These are phyloP conservation scores for Odontesthes bonariensis DNA, from an alignment of 2,113 vertebrate species.

Conservation along the genomic window DNA sequence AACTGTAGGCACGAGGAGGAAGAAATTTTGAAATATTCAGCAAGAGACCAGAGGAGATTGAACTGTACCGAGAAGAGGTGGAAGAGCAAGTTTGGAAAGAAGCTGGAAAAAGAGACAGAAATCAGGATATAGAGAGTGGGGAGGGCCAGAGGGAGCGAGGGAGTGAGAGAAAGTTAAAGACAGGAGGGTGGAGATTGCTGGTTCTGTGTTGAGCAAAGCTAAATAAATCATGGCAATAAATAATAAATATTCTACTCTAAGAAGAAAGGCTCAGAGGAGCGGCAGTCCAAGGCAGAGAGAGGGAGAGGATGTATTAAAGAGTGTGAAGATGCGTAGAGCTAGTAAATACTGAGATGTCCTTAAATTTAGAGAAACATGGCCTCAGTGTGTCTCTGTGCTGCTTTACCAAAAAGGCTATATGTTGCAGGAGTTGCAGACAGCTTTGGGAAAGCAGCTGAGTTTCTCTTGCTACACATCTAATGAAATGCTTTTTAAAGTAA, in stretches of 20 bases:
- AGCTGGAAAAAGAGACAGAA: constrained; percentile 21
- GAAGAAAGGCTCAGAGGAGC: constrained; percentile 69
- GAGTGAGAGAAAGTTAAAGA: constrained; percentile 47
- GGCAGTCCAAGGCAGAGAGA: constrained; percentile 38
- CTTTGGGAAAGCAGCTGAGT: constrained; percentile 7
- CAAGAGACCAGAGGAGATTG: constrained; percentile 17
- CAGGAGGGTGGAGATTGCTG: constrained; percentile 68
- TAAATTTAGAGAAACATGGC: constrained; percentile 19
- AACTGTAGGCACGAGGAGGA: background rate
- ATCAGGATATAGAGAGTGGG: constrained; percentile 20
- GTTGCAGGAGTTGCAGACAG: background rate
- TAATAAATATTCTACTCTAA: constrained; percentile 76
- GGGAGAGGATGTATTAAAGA: constrained; percentile 58
- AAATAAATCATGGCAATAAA: constrained; percentile 80
- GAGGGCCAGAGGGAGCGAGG: constrained; percentile 14
- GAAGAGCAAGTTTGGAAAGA: constrained; percentile 29
- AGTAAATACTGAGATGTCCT: constrained; percentile 44
- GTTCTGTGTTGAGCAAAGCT: constrained; percentile 73
- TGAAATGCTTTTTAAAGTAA: constrained; percentile 11
- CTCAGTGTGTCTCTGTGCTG: constrained; percentile 7
- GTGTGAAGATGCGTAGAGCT: constrained; percentile 17
- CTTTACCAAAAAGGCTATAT: background rate
- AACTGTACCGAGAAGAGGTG: constrained; percentile 27
- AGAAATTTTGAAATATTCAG: constrained; percentile 27
- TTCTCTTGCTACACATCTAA: background rate